Conservation (phyloP, 2,888 invertebrate genomes). For the Pyrrhia umbra region DNA sequence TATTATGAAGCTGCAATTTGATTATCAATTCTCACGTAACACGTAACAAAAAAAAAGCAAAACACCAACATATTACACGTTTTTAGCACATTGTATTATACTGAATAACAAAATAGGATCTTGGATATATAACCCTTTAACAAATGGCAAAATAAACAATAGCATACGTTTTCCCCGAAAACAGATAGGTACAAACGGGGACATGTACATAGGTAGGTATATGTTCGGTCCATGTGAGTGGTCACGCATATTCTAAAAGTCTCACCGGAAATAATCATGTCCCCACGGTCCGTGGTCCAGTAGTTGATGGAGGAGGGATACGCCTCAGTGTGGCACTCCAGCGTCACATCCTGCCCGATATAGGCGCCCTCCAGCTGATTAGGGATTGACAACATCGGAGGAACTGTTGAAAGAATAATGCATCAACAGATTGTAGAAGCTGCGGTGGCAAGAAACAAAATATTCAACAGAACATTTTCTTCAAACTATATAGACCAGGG, state of each 20-base stretch:
- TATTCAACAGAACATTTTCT: not conserved
- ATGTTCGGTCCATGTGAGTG: not conserved
- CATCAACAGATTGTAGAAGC: not conserved
- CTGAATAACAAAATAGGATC: too few species aligned
- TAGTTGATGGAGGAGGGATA: constrained; percentile 98
- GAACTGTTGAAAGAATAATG: constrained; percentile 90
- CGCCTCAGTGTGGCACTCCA: constrained; percentile 97
- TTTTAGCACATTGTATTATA: too few species aligned
- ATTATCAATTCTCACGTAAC: not conserved
- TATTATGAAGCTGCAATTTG: too few species aligned
- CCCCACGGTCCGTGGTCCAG: constrained; percentile 97
- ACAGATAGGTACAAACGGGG: not conserved
- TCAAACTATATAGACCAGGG: too few species aligned
- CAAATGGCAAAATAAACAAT: not conserved
- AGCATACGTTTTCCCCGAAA: not conserved
- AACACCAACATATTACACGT: too few species aligned
- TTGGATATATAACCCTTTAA: not conserved
- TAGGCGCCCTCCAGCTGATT: constrained; percentile 98
- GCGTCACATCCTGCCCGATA: constrained; percentile 95
- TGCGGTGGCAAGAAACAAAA: not conserved
- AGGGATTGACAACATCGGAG: constrained; percentile 98
- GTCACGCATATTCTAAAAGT: constrained; percentile 57
- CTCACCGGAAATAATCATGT: constrained; percentile 98
- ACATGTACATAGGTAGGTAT: not conserved
- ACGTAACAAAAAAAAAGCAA: not conserved